phyloP scores from a whole-genome alignment of 2,113 vertebrate genomes.

The Choloepus hoffmanni region DNA sequence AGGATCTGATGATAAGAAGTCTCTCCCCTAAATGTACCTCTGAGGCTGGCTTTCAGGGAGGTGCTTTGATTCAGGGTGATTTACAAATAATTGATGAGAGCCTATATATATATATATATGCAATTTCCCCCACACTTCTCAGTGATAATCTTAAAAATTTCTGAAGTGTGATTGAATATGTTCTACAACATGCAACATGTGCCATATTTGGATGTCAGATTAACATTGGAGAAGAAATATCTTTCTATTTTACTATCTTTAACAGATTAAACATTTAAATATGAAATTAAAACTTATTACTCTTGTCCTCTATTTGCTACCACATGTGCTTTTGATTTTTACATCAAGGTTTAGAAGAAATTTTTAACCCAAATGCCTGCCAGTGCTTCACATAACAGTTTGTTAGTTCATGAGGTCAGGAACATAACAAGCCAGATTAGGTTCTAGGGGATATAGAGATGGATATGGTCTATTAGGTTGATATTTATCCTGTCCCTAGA shows the following conservation, averaged over 20 bases:
- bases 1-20: not conserved
- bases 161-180: not conserved
- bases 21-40: not conserved
- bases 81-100: not conserved
- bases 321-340: not conserved
- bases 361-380: not conserved
- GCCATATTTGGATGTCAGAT: not conserved
- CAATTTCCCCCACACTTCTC: not conserved
- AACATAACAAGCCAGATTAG: not conserved
- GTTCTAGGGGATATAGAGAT: not conserved
- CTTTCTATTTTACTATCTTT: not conserved
- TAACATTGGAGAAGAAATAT: conserved; percentile 13
- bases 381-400: not conserved
- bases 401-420: not conserved
- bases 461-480: not conserved
- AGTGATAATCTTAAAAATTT: not conserved
- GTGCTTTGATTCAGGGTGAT: not conserved
- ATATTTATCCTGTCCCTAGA: not conserved
- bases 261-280: not conserved
- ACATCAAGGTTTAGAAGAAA: not conserved
- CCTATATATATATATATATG: too few relatives aligned
- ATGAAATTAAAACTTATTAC: not conserved
- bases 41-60: not conserved
- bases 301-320: not conserved
- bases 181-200: not conserved